Evolutionary conservation across 2,888 invertebrate genomes (phyloP), one percentile per base, ranked within the genome.

Genomic region (Carpatolechia fugitivella): DNA sequence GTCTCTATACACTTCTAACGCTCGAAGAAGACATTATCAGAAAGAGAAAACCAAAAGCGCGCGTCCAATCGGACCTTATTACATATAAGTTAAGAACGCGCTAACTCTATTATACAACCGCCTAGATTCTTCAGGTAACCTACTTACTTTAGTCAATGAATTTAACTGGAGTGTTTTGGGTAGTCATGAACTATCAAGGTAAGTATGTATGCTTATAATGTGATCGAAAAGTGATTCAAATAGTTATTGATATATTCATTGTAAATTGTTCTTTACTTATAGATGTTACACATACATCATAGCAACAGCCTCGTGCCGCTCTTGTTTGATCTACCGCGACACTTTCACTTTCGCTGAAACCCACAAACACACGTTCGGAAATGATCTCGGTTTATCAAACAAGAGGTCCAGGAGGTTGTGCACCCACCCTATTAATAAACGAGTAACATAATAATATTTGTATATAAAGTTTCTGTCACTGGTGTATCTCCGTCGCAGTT

Each of bases 401-500:
- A 24, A 24, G 6, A 24, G 3, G 6, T 24, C 24, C 6, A 24
- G 3, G 24, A 24, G 24, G 24, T 4, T 24, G 6, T 24, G 24
- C 24, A 24, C 24, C 24, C 24, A 24, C 24, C 24, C 40, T 18
- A 18, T 41, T 41, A 41, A 18, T 41, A 41, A 18, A 41, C 58
- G 50, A 61, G 59, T 59, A 24, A 54, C 41, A 58, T 67, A 65
- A 62, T 65, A 60, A 63, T 62, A 69, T 68, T 63, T 64, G 60
- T 60, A 61, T 63, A 57, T 62, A 66, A 59, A 47, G 29, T 44
- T 63, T 67, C 61, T 67, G 63, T 66, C 65, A 66, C 66, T 66
- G 62, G 60, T 70, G 67, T 70, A 52, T 59, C 63, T 74, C 76
- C 71, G 72, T 76, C 72, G 70, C 66, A 71, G 65, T 75, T 72